These are phyloP conservation scores for Seriola aureovittata DNA, from an alignment of 2,113 vertebrate species.

Conservation along the genomic window DNA sequence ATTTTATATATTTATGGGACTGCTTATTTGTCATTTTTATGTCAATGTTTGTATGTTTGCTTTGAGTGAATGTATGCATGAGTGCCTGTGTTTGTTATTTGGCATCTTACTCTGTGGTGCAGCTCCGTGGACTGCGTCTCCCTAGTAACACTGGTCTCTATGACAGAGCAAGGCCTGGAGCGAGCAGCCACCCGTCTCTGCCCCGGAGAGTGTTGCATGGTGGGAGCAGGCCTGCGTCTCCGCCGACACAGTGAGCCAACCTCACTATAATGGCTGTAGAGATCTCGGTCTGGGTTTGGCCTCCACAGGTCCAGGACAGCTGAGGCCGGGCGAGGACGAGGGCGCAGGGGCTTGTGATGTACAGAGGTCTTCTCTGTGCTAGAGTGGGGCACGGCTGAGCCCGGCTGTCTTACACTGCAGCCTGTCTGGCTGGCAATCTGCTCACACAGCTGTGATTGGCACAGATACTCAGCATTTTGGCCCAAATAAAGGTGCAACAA, in stretches of 20 bases:
- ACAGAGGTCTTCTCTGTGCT: slow-evolving; percentile 79
- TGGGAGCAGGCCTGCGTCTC: slow-evolving; percentile 70
- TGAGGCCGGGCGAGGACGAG: slow-evolving; percentile 75
- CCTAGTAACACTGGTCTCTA: slow-evolving; percentile 80
- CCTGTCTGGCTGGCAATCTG: slow-evolving; percentile 80
- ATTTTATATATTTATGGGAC: slow-evolving; percentile 6
- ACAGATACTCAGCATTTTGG: slow-evolving; percentile 78
- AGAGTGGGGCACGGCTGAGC: slow-evolving; percentile 62
- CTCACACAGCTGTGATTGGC: slow-evolving; percentile 84
- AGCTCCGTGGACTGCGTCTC: slow-evolving; percentile 75
- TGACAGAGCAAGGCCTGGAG: slow-evolving; percentile 80
- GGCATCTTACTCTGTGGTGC: slow-evolving; percentile 80
- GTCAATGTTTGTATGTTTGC: slow-evolving; percentile 25
- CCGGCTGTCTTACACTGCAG: slow-evolving; percentile 65
- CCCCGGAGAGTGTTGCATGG: slow-evolving; percentile 60
- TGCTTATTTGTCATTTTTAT: slow-evolving; percentile 1
- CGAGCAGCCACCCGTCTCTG: slow-evolving; percentile 64
- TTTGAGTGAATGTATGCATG: slow-evolving; percentile 31
- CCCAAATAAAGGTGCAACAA: slow-evolving; percentile 73
- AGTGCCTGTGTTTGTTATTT: slow-evolving; percentile 53
- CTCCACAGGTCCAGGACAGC: slow-evolving; percentile 74
- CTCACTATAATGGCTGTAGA: slow-evolving; percentile 72
- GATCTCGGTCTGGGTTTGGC: slow-evolving; percentile 63
- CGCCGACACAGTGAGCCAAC: slow-evolving; percentile 77
- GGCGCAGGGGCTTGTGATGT: slow-evolving; percentile 55